Conservation (phyloP, 2,113 vertebrate genomes). For the Zosterops lateralis region DNA sequence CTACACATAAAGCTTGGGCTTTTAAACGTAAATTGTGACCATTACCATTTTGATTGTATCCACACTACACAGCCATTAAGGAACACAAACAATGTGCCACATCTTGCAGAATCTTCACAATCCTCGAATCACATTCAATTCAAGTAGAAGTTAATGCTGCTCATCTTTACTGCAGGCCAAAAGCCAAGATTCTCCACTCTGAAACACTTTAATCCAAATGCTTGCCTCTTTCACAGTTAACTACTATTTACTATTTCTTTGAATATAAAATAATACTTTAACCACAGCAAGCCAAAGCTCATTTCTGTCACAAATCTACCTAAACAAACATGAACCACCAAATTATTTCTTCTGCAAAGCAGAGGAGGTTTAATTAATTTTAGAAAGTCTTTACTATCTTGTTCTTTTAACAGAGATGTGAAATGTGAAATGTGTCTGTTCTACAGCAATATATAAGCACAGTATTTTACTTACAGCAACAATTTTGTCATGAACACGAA, state of each 20-base stretch:
- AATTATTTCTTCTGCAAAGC: background rate
- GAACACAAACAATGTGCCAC: background rate
- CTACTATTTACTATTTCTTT: slow-evolving; percentile 30
- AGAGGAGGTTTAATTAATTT: background rate
- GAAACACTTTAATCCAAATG: slow-evolving; percentile 26
- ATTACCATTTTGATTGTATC: background rate
- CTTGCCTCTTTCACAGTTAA: slow-evolving; percentile 29
- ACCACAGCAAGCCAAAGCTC: slow-evolving; percentile 10
- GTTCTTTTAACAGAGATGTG: background rate
- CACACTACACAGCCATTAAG: background rate
- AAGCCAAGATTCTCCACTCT: slow-evolving; percentile 39
- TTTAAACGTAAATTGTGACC: slow-evolving; percentile 18
- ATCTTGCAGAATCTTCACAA: slow-evolving; percentile 24
- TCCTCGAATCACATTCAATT: background rate
- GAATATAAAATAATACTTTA: slow-evolving; percentile 38
- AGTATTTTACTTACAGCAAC: slow-evolving; percentile 78
- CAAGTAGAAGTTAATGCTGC: background rate
- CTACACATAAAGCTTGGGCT: background rate
- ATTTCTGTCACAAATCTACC: slow-evolving; percentile 3
- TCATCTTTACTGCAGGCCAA: slow-evolving; percentile 36
- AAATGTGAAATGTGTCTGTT: background rate
- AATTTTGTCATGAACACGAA: slow-evolving; percentile 83
- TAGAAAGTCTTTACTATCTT: background rate
- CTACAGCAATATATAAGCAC: background rate
- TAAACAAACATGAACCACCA: background rate